Evolutionary conservation across 2,888 invertebrate species (phyloP).

Genomic region (Polymixis flavicincta): DNA sequence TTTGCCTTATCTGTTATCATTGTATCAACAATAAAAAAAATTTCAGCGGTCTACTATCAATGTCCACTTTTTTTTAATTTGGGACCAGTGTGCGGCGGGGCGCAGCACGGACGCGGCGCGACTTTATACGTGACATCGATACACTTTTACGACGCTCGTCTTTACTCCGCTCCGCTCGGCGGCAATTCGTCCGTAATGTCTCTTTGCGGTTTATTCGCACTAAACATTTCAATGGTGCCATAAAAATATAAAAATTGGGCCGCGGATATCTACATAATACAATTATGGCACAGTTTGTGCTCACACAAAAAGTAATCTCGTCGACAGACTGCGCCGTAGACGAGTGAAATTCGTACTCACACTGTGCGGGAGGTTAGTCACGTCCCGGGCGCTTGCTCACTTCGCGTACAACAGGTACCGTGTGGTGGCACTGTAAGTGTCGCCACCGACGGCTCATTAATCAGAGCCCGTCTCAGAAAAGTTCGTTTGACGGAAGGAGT

Average conservation of each 20-base stretch:
- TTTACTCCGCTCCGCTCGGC: slow-evolving; percentile 4
- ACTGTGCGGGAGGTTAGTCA: background rate
- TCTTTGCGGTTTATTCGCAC: slow-evolving; percentile 45
- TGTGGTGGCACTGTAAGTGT: background rate
- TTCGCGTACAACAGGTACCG: background rate
- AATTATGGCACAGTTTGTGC: slow-evolving; percentile 42
- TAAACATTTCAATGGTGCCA: slow-evolving; percentile 41
- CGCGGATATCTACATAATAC: slow-evolving; percentile 43
- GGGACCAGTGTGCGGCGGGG: background rate
- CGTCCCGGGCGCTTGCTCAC: background rate
- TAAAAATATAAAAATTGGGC: slow-evolving; percentile 48
- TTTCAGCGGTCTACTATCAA: too few species aligned
- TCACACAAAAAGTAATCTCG: slow-evolving; percentile 40
- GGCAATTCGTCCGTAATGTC: slow-evolving; percentile 37
- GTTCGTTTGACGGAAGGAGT: background rate
- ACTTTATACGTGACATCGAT: slow-evolving; percentile 29
- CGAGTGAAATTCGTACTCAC: background rate
- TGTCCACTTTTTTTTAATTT: too few species aligned
- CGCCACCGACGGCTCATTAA: slow-evolving; percentile 9
- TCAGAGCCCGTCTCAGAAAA: slow-evolving; percentile 7
- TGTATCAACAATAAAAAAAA: too few species aligned
- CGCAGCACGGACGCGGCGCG: background rate
- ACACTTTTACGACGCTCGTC: slow-evolving; percentile 45
- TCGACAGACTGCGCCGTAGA: background rate
- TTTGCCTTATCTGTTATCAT: too few species aligned